Evolutionary conservation across 2,888 invertebrate genomes (phyloP).

Genomic region (Allacma fusca): DNA sequence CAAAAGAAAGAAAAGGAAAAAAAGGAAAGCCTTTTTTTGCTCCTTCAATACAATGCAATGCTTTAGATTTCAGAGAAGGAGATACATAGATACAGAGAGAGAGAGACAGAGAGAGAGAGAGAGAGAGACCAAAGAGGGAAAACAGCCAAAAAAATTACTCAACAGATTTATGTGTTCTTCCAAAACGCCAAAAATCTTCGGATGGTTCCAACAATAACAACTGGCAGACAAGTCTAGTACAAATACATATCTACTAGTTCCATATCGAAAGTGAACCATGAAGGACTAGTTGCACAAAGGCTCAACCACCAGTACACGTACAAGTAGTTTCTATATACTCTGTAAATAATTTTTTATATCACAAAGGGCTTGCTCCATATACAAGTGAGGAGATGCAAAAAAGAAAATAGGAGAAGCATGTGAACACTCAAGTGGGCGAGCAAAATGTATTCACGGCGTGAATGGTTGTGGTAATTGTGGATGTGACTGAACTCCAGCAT

Average conservation of each 20-base stretch:
- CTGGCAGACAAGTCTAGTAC: not conserved
- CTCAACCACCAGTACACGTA: too few relatives aligned
- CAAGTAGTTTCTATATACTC: too few relatives aligned
- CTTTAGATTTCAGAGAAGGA: not conserved
- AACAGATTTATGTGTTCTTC: conserved; percentile 29
- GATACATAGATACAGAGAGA: too few relatives aligned
- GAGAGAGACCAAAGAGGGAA: not conserved
- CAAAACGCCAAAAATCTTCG: conserved; percentile 30
- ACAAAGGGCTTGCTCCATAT: not conserved
- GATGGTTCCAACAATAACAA: too few relatives aligned
- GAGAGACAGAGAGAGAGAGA: too few relatives aligned
- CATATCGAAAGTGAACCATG: not conserved
- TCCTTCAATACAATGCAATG: not conserved
- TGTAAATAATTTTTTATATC: too few relatives aligned
- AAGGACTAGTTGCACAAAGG: not conserved
- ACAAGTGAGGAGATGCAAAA: not conserved
- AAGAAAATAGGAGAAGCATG: not conserved
- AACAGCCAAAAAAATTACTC: not conserved
- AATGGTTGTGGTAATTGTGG: not conserved
- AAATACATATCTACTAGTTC: not conserved
- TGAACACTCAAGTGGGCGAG: conserved; percentile 34
- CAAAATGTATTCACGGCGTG: conserved; percentile 28
- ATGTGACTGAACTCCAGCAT: too few relatives aligned
- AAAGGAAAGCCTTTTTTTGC: not conserved
- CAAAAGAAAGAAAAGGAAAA: conserved; percentile 5